Base-by-base conservation (phyloP, 1,140 invertebrate genomes). In the Leptoteleia sp. region DNA sequence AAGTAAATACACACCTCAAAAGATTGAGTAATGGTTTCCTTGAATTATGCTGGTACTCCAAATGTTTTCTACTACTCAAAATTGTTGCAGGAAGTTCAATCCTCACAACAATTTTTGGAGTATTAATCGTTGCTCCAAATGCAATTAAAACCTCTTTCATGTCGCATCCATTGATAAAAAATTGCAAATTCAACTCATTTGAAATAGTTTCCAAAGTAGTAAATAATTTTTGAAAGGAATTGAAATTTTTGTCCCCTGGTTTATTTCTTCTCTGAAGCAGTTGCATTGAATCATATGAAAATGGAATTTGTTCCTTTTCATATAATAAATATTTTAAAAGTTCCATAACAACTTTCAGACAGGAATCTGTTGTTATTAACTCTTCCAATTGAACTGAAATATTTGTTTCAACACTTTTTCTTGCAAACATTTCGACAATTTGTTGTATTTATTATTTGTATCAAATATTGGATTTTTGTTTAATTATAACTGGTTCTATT, bases 271-370 rank as follows among this genome's bases (percentile, higher is more conserved):
- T 48, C 64, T 86, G 81, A 1, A 84, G 55, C 13, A 83, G 79
- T 5, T 76, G 48, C 12, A 89, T 52, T 1, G 83, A 82, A 37
- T 89, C 88, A 17, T 73, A 88, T 0, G 85, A 75, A 31, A 89
- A 83, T 16, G 88, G 88, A 55, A 89, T 88, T 48, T 89, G 88
- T 67, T 89, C 81, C 48, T 89, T 89, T 25, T 89, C 86, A 54
- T 87, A 88, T 2, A 89, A 78, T 33, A 89, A 72, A 64, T 89
- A 88, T 54, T 89, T 89, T 0, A 89, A 33, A 6, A 89, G 48
- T 70, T 89, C 88, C 16, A 83, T 85, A 15, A 87, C 70, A 12
- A 88, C 48, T 64, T 85, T 85, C 1, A 83, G 72, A 61, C 87
- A 89, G 17, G 81, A 82, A 38, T 85, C 77, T 40, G 82, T 85